Base-by-base conservation (phyloP, 2,888 invertebrate genomes). In the Bimastos eiseni region DNA sequence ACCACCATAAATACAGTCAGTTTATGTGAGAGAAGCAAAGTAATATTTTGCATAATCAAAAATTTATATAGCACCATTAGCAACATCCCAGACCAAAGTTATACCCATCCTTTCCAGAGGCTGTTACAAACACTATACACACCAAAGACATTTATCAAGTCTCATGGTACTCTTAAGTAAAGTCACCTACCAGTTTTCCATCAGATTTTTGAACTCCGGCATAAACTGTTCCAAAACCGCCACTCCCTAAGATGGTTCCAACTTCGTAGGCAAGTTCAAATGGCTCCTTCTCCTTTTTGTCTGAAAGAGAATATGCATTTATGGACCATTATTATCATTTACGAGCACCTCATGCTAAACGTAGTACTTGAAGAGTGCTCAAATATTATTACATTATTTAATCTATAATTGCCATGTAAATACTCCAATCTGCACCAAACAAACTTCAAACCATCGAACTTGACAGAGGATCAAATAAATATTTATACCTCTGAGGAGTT, bases 151-250 rank as follows among this genome's bases (percentile, higher is more conserved):
- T 88, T 88, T 30, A 30, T 88, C 5, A 24, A 88, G 41, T 88
- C 41, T 88, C 37, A 88, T 17, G 37, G 34, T 41, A 41, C 15
- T 49, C 1, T 21, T 88, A 41, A n/a, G 8, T 70, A 70, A 2
- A 0, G 34, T 24, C 70, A 93, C 94, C 93, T 93, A 96, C 96
- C 90, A 95, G 95, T 91, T 95, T 93, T 89, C 95, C 95, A 93
- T 96, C 96, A 92, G 95, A 94, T 90, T 94, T 94, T 91, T 96
- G 93, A 70, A 94, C 93, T 90, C 96, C 96, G 91, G 95, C 94
- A 93, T 96, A 96, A 86, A 96, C 96, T 44, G 95, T 95, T 37
- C 96, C 96, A 93, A 96, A 96, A 19, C 96, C 96, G 88, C 96
- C 96, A 93, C 95, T 96, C 86, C 96, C 96, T n/a, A 96, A 91